Conservation (phyloP, 2,888 invertebrate genomes). For the Phengaris alcon region DNA sequence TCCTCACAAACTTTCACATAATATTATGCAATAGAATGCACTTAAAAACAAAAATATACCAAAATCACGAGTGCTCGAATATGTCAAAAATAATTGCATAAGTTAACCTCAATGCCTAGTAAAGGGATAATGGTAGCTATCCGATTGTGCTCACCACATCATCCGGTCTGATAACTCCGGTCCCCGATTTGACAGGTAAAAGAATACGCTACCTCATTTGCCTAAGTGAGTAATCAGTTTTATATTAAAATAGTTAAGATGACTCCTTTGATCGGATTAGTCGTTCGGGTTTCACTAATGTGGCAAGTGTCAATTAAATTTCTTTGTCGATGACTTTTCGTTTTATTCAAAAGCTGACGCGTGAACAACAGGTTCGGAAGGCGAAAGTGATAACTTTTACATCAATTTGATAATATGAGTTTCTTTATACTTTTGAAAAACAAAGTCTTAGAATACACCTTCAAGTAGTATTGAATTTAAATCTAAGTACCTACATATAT, state of each 20-base stretch:
- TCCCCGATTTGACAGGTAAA: slow-evolving; percentile 57
- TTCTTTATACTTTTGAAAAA: not conserved
- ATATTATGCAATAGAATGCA: too few species aligned
- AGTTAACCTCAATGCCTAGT: slow-evolving; percentile 51
- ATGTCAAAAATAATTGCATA: slow-evolving; percentile 45
- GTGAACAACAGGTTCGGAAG: not conserved
- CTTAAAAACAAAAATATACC: too few species aligned
- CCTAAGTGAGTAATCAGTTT: slow-evolving; percentile 69
- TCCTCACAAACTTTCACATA: too few species aligned
- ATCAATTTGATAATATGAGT: not conserved
- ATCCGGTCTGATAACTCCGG: slow-evolving; percentile 75
- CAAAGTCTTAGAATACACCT: not conserved
- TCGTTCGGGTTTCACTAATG: slow-evolving; percentile 5
- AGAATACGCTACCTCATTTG: slow-evolving; percentile 64
- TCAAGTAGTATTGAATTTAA: too few species aligned
- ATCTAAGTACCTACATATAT: too few species aligned
- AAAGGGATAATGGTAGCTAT: slow-evolving; percentile 67
- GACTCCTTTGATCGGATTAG: not conserved
- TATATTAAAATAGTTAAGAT: slow-evolving; percentile 40
- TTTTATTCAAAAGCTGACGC: not conserved
- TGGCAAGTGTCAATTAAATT: slow-evolving; percentile 20
- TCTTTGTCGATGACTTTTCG: not conserved
- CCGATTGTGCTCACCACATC: slow-evolving; percentile 65
- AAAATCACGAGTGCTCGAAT: not conserved
- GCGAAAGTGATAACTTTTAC: not conserved